Conservation (phyloP, 2,113 vertebrate genomes). For the Anthoscopus minutus region DNA sequence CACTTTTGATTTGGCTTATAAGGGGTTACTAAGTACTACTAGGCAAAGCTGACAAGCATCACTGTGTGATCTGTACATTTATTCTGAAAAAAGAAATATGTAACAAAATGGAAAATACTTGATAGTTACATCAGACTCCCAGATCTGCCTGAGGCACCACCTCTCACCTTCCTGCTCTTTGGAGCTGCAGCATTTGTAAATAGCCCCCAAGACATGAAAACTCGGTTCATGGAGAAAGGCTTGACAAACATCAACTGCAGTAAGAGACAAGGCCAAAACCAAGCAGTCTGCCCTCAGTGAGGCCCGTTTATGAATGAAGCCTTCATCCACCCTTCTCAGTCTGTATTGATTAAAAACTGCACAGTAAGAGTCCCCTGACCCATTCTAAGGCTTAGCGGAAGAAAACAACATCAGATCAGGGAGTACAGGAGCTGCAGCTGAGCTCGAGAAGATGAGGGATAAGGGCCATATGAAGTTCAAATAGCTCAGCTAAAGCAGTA, state of each 20-base stretch:
- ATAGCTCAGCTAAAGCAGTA: background rate
- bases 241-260: background rate
- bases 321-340: background rate
- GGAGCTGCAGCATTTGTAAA: background rate
- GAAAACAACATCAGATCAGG: background rate
- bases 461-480: background rate
- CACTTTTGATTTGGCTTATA: background rate
- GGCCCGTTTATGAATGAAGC: background rate
- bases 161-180: background rate
- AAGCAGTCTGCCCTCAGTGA: rapidly evolving
- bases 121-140: background rate
- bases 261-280: background rate
- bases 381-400: background rate
- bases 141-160: background rate
- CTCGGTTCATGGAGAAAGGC: background rate
- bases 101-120: background rate
- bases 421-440: background rate
- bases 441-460: background rate
- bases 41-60: background rate
- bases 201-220: background rate
- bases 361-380: background rate
- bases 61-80: background rate
- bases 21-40: background rate
- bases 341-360: background rate
- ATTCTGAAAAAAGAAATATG: background rate